These are phyloP conservation scores for Celastrina argiolus DNA, from an alignment of 2,888 invertebrate species.

Conservation along the genomic window DNA sequence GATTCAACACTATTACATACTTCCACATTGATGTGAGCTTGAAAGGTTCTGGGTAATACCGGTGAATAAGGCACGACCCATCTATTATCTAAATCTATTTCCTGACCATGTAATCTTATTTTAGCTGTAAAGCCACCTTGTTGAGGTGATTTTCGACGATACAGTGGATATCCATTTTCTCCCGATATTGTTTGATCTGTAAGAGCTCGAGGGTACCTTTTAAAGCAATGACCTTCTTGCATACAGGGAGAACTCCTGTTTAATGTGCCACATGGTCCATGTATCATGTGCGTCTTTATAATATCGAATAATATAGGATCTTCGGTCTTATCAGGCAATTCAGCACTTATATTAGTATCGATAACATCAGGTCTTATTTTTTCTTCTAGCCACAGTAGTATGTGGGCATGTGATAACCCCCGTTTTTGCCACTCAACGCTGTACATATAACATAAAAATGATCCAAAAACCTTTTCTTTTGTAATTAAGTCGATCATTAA, in stretches of 20 bases:
- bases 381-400: too few species aligned
- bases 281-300: slow-evolving; percentile 27
- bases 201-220: slow-evolving; percentile 31
- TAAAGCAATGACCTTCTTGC: slow-evolving; percentile 28
- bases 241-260: slow-evolving; percentile 29
- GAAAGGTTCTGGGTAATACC: slow-evolving; percentile 33
- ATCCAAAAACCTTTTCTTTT: too few species aligned
- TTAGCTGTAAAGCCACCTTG: slow-evolving; percentile 27
- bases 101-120: slow-evolving; percentile 20
- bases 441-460: too few species aligned
- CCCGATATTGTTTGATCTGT: slow-evolving; percentile 31
- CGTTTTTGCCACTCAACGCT: too few species aligned
- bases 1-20: slow-evolving; percentile 29
- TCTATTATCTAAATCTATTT: slow-evolving; percentile 21
- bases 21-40: slow-evolving; percentile 31
- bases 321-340: too few species aligned
- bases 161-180: slow-evolving; percentile 33
- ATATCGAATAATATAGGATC: too few species aligned
- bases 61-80: slow-evolving; percentile 37
- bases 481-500: too few species aligned
- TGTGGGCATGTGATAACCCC: too few species aligned
- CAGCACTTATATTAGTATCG: too few species aligned
- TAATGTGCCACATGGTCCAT: slow-evolving; percentile 27
- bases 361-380: too few species aligned
- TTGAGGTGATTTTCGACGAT: slow-evolving; percentile 30